phyloP scores from a whole-genome alignment of 2,113 vertebrate genomes.

The Ginglymostoma cirratum region DNA sequence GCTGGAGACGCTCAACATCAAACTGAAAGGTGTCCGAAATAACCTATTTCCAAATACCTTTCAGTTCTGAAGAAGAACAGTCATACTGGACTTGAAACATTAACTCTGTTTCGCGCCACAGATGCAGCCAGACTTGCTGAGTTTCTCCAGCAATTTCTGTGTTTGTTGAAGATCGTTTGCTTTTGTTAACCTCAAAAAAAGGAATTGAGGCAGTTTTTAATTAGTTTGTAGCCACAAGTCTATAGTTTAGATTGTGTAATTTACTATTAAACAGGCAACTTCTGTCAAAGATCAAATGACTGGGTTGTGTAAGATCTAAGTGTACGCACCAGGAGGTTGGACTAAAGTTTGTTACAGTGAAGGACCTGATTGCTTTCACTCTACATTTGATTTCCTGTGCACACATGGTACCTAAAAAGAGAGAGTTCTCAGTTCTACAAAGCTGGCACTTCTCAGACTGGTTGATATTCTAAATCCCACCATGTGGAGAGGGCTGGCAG shows the following conservation, averaged over 20 bases:
- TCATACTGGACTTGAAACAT: too few relatives aligned
- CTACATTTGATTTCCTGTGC: background rate
- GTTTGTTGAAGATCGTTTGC: background rate
- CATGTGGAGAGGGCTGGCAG: too few relatives aligned
- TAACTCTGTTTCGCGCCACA: too few relatives aligned
- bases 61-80: too few relatives aligned
- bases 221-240: background rate
- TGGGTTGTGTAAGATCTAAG: background rate
- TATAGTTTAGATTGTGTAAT: background rate
- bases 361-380: background rate
- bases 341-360: background rate
- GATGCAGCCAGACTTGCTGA: too few relatives aligned
- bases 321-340: background rate
- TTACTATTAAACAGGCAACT: background rate
- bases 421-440: background rate
- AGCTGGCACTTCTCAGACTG: background rate
- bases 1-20: too few relatives aligned
- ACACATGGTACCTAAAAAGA: background rate
- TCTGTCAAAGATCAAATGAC: background rate
- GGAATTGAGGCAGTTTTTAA: background rate
- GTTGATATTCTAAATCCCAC: too few relatives aligned
- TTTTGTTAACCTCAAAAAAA: background rate
- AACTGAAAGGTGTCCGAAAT: too few relatives aligned
- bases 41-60: too few relatives aligned
- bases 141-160: too few relatives aligned